Percentiles rank a stretch among this genome's conserved stretches.
phyloP scores from a whole-genome alignment of 2,797 vertebrate species.

The Potorous gilbertii region DNA sequence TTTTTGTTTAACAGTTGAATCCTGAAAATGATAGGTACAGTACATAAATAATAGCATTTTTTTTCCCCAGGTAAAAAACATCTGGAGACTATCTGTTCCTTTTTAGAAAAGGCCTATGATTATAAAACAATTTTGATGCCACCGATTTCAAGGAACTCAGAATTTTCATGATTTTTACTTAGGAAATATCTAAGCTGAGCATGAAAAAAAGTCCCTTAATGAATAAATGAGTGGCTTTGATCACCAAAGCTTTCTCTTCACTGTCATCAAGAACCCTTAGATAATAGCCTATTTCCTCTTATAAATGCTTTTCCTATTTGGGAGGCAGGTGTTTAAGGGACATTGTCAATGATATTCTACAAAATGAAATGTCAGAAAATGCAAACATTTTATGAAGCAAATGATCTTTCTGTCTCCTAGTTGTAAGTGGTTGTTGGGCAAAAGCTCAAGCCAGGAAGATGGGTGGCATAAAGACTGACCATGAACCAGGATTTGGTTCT shows the following conservation, averaged over 20 bases:
- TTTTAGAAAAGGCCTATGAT: background rate
- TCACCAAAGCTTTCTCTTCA: constrained; percentile 2
- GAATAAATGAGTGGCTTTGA: background rate
- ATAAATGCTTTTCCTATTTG: background rate
- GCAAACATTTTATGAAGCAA: background rate
- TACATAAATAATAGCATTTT: background rate
- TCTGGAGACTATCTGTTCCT: background rate
- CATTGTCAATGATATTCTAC: background rate
- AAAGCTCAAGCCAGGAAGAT: constrained; percentile 3
- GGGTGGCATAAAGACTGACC: background rate
- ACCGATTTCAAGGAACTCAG: background rate
- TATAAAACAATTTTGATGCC: background rate
- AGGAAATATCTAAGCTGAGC: background rate
- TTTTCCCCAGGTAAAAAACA: background rate
- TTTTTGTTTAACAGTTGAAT: background rate
- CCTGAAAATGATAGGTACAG: background rate
- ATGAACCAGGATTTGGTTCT: background rate
- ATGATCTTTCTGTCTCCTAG: background rate
- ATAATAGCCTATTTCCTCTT: background rate
- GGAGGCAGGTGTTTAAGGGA: background rate
- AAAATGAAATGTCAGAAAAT: background rate
- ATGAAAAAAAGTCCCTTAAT: background rate
- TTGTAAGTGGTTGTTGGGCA: background rate
- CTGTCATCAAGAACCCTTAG: background rate
- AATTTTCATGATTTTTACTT: background rate